Percentiles rank a stretch among this genome's conserved stretches.
phyloP scores from a whole-genome alignment of 2,113 vertebrate species.

The Apodemus sylvaticus region DNA sequence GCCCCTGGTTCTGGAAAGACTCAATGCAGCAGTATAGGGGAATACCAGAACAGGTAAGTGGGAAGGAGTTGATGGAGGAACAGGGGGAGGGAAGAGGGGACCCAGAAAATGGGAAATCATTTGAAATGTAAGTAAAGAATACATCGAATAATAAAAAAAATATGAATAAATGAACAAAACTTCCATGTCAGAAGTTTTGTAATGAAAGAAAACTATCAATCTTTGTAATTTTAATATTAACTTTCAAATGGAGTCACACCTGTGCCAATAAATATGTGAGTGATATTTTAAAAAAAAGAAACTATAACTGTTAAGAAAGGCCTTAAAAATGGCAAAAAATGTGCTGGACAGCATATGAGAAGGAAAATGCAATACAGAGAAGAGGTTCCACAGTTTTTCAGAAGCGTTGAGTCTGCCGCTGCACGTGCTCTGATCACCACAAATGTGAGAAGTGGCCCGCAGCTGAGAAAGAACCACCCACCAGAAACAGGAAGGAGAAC shows the following conservation, averaged over 20 bases:
- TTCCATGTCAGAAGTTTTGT: not conserved
- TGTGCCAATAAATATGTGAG: not conserved
- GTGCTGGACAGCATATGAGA: too few relatives aligned
- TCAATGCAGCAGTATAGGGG: too few relatives aligned
- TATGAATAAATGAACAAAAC: not conserved
- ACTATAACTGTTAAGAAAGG: not conserved
- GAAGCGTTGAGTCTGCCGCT: not conserved
- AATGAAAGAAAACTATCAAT: not conserved
- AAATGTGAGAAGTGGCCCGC: accelerated
- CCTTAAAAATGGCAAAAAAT: not conserved
- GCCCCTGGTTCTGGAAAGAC: too few relatives aligned
- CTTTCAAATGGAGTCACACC: not conserved
- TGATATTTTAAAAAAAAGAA: not conserved
- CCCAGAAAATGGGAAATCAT: too few relatives aligned
- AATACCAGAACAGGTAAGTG: too few relatives aligned
- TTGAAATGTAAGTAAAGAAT: too few relatives aligned
- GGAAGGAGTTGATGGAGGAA: too few relatives aligned
- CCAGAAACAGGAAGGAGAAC: not conserved
- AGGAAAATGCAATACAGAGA: not conserved
- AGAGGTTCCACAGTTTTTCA: not conserved
- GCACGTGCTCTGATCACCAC: not conserved
- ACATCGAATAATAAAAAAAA: not conserved
- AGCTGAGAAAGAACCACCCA: too few relatives aligned
- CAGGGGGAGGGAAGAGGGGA: too few relatives aligned
- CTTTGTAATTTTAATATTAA: not conserved